Conservation (phyloP, 2,888 invertebrate species). For the Drosophila koepferae region DNA sequence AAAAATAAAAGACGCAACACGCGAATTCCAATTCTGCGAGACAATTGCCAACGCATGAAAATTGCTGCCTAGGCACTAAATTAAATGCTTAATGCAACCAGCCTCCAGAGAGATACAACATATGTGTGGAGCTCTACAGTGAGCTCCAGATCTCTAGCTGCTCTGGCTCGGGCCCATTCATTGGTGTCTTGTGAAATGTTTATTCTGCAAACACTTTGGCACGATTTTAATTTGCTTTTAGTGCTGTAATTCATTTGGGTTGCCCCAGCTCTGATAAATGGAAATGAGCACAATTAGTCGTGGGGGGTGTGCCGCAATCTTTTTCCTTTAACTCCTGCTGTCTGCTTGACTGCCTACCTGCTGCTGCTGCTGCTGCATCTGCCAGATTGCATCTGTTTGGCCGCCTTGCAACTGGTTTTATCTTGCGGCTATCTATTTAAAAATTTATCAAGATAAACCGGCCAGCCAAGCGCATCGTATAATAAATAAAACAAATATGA, state of each 20-base stretch:
- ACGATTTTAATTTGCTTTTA: conserved; percentile 73
- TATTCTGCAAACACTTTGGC: conserved; percentile 65
- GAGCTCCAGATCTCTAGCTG: conserved; percentile 1
- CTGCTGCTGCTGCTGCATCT: neutral
- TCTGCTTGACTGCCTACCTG: neutral
- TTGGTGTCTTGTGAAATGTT: conserved; percentile 55
- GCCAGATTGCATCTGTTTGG: conserved; percentile 38
- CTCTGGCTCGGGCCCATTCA: conserved; percentile 24
- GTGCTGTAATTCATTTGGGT: conserved; percentile 64
- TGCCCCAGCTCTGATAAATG: conserved; percentile 66
- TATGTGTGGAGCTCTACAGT: neutral
- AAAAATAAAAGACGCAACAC: conserved; percentile 54
- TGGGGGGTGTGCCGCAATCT: conserved; percentile 66
- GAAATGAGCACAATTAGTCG: conserved; percentile 78
- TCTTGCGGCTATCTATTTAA: conserved; percentile 42
- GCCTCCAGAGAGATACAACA: conserved; percentile 27
- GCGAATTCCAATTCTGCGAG: conserved; percentile 41
- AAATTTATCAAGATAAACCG: conserved; percentile 52
- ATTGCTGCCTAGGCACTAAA: conserved; percentile 63
- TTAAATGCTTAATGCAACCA: conserved; percentile 72
- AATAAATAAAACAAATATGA: conserved; percentile 43
- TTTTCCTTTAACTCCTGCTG: neutral
- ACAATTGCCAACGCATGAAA: conserved; percentile 65
- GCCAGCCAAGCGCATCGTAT: conserved; percentile 24
- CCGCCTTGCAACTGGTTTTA: conserved; percentile 45